These are phyloP conservation scores for Dryomyza anilis DNA, from an alignment of 2,888 invertebrate genomes.

Conservation along the genomic window DNA sequence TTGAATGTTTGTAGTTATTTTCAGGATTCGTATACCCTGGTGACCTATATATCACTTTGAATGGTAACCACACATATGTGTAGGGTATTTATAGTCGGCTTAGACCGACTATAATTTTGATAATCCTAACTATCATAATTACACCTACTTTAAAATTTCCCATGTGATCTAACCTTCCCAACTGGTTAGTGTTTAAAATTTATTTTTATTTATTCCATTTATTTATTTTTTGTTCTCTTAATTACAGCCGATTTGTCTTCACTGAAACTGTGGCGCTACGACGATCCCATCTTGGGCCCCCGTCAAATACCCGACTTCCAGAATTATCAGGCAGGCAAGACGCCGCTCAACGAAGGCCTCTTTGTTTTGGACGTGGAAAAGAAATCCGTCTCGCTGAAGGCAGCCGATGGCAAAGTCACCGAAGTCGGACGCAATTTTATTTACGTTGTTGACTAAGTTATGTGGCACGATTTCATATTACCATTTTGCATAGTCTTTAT, in stretches of 20 bases:
- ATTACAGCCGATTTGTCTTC: slow-evolving; percentile 45
- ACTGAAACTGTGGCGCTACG: slow-evolving; percentile 77
- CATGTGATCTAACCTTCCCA: too few species aligned
- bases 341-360: slow-evolving; percentile 50
- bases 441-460: slow-evolving; percentile 60
- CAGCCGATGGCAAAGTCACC: slow-evolving; percentile 58
- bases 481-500: background rate
- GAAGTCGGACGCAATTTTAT: slow-evolving; percentile 65
- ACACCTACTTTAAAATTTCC: too few species aligned
- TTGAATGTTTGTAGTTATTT: too few species aligned
- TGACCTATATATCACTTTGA: too few species aligned
- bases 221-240: slow-evolving; percentile 11
- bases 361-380: slow-evolving; percentile 63
- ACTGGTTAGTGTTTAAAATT: background rate
- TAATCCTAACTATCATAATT: too few species aligned
- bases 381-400: slow-evolving; percentile 61
- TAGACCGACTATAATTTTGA: too few species aligned
- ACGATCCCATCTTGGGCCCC: slow-evolving; percentile 77
- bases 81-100: too few species aligned
- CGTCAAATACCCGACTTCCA: slow-evolving; percentile 75
- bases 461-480: background rate
- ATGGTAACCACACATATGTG: too few species aligned
- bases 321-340: slow-evolving; percentile 70
- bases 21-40: too few species aligned
- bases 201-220: background rate